phyloP scores from a whole-genome alignment of 2,888 invertebrate genomes.

The Ommatoiulus sabulosus region DNA sequence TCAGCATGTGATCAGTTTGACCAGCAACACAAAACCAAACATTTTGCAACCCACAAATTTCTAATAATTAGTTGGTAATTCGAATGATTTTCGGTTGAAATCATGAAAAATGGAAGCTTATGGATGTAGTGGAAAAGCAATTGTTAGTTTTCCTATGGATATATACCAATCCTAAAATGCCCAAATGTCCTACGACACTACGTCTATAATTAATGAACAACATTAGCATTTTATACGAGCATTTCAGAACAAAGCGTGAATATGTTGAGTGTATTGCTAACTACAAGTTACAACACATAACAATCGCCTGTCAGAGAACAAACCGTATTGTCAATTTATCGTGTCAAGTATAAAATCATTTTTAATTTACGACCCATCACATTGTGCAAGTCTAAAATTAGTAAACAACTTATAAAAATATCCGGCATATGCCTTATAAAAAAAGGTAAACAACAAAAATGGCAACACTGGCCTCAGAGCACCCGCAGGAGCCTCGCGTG shows the following conservation, averaged over 20 bases:
- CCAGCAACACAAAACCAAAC: too few species aligned
- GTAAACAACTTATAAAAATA: constrained; percentile 9
- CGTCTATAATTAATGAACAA: too few species aligned
- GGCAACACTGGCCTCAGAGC: background rate
- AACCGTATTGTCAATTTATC: background rate
- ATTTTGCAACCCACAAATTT: too few species aligned
- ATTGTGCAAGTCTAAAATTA: background rate
- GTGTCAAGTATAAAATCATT: background rate
- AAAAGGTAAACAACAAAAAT: constrained; percentile 7
- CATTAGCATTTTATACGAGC: background rate
- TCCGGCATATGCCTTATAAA: background rate
- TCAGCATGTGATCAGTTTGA: too few species aligned
- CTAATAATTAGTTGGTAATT: too few species aligned
- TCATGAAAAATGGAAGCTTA: too few species aligned
- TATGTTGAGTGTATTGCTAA: background rate
- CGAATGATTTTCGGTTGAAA: too few species aligned
- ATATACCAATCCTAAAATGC: too few species aligned
- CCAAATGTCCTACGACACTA: too few species aligned
- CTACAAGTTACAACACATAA: too few species aligned
- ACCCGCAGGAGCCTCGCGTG: background rate
- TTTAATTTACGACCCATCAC: background rate
- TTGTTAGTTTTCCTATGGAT: too few species aligned
- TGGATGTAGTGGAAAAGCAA: too few species aligned
- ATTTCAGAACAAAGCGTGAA: background rate
- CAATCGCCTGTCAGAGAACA: background rate